Percentiles rank a stretch among this genome's conserved stretches.
phyloP scores from a whole-genome alignment of 1,140 invertebrate genomes.

The Aphis craccivora region DNA sequence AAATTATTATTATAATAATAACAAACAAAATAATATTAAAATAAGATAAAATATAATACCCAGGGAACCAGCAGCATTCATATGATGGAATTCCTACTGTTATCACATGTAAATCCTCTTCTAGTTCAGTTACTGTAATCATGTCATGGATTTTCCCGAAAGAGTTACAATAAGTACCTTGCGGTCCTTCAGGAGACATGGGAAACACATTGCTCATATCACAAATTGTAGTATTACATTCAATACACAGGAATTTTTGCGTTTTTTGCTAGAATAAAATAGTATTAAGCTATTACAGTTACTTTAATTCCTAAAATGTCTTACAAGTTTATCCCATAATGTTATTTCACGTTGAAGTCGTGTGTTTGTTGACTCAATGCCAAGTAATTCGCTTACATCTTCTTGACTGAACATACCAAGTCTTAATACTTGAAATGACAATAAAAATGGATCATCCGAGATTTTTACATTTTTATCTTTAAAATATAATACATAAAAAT shows the following conservation, averaged over 20 bases:
- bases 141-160: constrained; percentile 35
- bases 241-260: constrained; percentile 44
- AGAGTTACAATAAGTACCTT: constrained; percentile 50
- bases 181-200: constrained; percentile 50
- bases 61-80: constrained; percentile 45
- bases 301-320: not conserved
- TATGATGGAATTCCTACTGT: not conserved
- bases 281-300: not conserved
- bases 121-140: constrained; percentile 42
- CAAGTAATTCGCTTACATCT: constrained; percentile 26
- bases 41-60: not conserved
- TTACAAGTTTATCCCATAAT: constrained; percentile 43
- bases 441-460: not conserved
- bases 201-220: constrained; percentile 45
- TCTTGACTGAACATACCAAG: constrained; percentile 47
- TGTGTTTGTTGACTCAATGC: constrained; percentile 26
- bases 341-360: constrained; percentile 29
- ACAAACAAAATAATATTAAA: not conserved
- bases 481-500: constrained; percentile 28
- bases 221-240: not conserved
- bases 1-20: not conserved
- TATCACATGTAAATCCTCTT: not conserved
- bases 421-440: constrained; percentile 7
- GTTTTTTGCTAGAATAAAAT: constrained; percentile 20
- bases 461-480: constrained; percentile 47